phyloP scores from a whole-genome alignment of 2,113 vertebrate species.

The Urocitellus parryii region DNA sequence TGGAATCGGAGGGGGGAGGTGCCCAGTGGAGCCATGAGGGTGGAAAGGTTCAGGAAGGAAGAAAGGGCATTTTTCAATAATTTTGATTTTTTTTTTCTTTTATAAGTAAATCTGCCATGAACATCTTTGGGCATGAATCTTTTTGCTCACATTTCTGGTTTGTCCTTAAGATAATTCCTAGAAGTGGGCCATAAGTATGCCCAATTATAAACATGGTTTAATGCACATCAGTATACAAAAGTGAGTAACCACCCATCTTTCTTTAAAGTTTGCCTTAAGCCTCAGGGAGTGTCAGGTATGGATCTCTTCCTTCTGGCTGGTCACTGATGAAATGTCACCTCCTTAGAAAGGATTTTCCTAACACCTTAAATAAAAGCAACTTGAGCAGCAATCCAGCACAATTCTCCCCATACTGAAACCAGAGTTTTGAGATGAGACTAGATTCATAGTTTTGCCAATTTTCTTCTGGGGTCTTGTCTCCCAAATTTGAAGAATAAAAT shows the following conservation, averaged over 20 bases:
- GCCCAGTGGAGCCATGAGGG: background rate
- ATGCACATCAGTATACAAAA: conserved; percentile 21
- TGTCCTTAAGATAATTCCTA: conserved; percentile 21
- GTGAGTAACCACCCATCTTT: background rate
- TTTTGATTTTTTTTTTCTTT: background rate
- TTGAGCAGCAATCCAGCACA: background rate
- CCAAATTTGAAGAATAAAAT: too few relatives aligned
- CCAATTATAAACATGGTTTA: background rate
- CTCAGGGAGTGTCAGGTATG: background rate
- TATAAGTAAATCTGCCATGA: background rate
- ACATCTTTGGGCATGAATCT: background rate
- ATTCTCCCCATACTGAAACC: background rate
- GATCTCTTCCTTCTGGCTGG: background rate
- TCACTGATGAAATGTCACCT: background rate
- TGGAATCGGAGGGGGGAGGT: background rate
- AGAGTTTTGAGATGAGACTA: too few relatives aligned
- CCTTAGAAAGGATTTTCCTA: conserved; percentile 2
- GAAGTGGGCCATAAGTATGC: background rate
- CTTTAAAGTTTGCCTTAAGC: background rate
- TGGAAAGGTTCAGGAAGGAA: background rate
- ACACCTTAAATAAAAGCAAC: background rate
- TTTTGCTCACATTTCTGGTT: conserved; percentile 8
- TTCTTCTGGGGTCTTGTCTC: too few relatives aligned
- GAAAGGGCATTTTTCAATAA: background rate
- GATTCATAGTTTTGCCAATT: too few relatives aligned